A percentile compares a stretch with the other conserved stretches of the same genome.
These are phyloP conservation scores for Ctenosaura bakeri DNA, from an alignment of 2,797 vertebrate species.

Conservation along the genomic window DNA sequence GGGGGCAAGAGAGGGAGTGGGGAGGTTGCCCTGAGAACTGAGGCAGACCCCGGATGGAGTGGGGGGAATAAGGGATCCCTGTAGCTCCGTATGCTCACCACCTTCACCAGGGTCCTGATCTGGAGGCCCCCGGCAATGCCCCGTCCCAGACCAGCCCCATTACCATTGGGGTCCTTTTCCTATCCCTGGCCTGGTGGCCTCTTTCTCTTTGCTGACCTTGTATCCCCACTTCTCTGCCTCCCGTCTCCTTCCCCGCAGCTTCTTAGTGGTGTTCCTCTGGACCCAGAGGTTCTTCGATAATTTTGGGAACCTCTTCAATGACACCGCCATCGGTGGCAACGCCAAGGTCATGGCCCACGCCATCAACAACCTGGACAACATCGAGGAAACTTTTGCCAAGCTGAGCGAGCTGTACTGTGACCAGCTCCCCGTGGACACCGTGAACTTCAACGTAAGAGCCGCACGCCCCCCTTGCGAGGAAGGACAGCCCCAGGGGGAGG, in stretches of 20 bases:
- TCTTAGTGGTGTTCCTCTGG: conserved; percentile 91
- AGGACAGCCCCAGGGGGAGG: rapidly evolving
- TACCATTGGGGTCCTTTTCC: too few species aligned
- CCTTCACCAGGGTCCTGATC: too few species aligned
- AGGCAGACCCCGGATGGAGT: too few species aligned
- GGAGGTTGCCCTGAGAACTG: rapidly evolving
- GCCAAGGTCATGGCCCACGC: conserved; percentile 83
- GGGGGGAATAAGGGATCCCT: too few species aligned
- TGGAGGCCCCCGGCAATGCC: too few species aligned
- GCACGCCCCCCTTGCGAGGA: too few species aligned
- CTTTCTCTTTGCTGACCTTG: background rate
- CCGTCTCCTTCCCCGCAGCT: conserved; percentile 75
- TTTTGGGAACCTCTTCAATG: conserved; percentile 87
- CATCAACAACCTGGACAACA: conserved; percentile 87
- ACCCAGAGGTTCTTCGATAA: conserved; percentile 87
- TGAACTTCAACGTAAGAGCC: conserved; percentile 89
- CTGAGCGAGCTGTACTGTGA: conserved; percentile 90
- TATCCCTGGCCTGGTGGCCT: too few species aligned
- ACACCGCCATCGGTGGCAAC: conserved; percentile 82
- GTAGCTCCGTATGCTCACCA: too few species aligned
- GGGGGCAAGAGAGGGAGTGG: background rate
- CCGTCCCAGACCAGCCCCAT: too few species aligned
- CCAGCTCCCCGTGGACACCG: conserved; percentile 91
- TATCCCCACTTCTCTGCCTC: rapidly evolving
- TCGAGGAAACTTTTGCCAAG: conserved; percentile 84